Evolutionary conservation across 2,888 invertebrate species (phyloP).

Genomic region (Autographa pulchrina): DNA sequence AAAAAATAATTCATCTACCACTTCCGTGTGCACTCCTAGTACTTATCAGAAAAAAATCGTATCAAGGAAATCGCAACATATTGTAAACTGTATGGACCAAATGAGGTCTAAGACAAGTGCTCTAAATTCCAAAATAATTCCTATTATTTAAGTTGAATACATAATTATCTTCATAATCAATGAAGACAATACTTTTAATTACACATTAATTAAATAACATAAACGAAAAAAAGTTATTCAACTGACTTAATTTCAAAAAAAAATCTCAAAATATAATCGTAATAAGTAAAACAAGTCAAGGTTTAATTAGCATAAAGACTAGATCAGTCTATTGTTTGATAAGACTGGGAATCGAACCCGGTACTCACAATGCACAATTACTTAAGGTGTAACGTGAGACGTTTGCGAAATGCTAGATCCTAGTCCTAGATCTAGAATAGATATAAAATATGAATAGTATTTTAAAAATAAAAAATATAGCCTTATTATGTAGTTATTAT

Average conservation of each 20-base stretch:
- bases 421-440: conserved; percentile 19
- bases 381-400: conserved; percentile 56
- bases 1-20: no score
- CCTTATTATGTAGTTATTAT: not conserved
- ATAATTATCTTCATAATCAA: no score
- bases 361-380: conserved; percentile 75
- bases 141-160: no score
- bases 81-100: no score
- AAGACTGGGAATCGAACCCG: conserved; percentile 73
- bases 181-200: no score
- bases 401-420: conserved; percentile 51
- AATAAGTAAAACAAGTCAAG: conserved; percentile 64
- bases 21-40: no score
- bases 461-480: not conserved
- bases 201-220: no score
- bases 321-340: conserved; percentile 72
- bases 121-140: no score
- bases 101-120: no score
- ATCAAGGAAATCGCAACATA: no score
- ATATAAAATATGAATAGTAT: not conserved
- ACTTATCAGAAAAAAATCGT: no score
- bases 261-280: conserved; percentile 7
- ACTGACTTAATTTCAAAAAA: conserved; percentile 31
- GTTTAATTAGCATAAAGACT: conserved; percentile 61
- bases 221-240: conserved; percentile 6